Base-by-base conservation (phyloP, 2,888 invertebrate genomes). In the Acronicta aceris region DNA sequence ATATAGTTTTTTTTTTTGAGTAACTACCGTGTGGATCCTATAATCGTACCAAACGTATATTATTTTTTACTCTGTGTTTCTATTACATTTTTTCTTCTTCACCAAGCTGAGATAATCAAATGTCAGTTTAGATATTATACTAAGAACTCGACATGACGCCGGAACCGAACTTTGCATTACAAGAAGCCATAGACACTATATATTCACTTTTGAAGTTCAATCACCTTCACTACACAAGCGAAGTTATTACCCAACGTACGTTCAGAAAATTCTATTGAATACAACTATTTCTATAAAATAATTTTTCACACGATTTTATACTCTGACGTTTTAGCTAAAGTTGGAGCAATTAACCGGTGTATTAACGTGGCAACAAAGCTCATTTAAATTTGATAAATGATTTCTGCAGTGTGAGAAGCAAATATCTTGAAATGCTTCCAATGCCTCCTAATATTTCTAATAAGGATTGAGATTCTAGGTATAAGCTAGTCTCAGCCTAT, bases 181-280 rank as follows among this genome's bases (percentile, higher is more conserved):
- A 59, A 52, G 25, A 45, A 30, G 58, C 42, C 15, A 46, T 40
- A 47, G 5, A 9, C 52, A 52, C 45, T 50, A 1, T 2, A 36
- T 9, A 52, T 42, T 63, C 40, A 10, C 13, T 40, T 52, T 58
- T 40, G 4, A 65, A 52, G 71, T 71, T 70, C 68, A 69, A 30
- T 60, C 45, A 69, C 70, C 68, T 70, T 47, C 17, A 49, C 17
- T 9, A 36, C 40, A 54, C 42, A n/a, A 21, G 51, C 33, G 15
- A 21, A n/a, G 10, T 7, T 5, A 13, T 52, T 52, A 16, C 41
- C n/a, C 27, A 51, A 68, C 13, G 27, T 48, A 49, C 48, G 48
- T 66, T 66, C 69, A 52, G 48, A 56, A 66, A 62, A 62, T 45
- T 68, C 50, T 54, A 58, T 51, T 51, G 59, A 67, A 70, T 42